phyloP scores from a whole-genome alignment of 2,797 vertebrate genomes.

The Clarias pachynema region DNA sequence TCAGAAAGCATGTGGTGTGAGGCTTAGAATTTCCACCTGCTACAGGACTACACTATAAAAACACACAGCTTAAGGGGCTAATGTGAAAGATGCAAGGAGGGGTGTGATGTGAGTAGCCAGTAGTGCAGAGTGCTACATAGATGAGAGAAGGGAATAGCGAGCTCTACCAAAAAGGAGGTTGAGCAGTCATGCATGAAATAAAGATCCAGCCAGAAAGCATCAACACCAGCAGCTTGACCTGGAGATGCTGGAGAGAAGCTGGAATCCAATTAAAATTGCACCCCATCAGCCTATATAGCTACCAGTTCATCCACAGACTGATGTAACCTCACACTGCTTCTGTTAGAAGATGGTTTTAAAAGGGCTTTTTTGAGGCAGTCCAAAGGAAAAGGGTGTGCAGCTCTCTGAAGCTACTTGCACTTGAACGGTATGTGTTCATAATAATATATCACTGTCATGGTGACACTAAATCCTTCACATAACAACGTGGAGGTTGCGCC shows the following conservation, averaged over 20 bases:
- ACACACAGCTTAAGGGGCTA: slow-evolving; percentile 68
- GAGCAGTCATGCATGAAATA: slow-evolving; percentile 68
- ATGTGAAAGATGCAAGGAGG: slow-evolving; percentile 63
- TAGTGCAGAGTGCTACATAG: slow-evolving; percentile 68
- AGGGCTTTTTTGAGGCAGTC: slow-evolving; percentile 40
- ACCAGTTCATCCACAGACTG: slow-evolving; percentile 57
- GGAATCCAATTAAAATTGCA: slow-evolving; percentile 76
- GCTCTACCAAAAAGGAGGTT: slow-evolving; percentile 51
- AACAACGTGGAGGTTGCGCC: neutral
- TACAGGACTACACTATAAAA: slow-evolving; percentile 63
- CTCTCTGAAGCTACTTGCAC: slow-evolving; percentile 19
- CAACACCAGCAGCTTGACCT: slow-evolving; percentile 69
- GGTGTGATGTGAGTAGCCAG: slow-evolving; percentile 68
- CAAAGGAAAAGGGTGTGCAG: slow-evolving; percentile 41
- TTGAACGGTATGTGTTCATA: slow-evolving; percentile 67
- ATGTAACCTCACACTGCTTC: slow-evolving; percentile 56
- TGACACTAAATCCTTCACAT: slow-evolving; percentile 60
- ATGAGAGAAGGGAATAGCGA: slow-evolving; percentile 65
- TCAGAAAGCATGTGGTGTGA: slow-evolving; percentile 48
- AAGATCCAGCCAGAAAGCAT: slow-evolving; percentile 65
- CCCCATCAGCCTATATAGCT: slow-evolving; percentile 61
- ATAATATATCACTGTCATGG: slow-evolving; percentile 67
- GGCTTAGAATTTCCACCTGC: slow-evolving; percentile 64
- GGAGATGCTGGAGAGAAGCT: slow-evolving; percentile 61
- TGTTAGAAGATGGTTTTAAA: slow-evolving; percentile 40